A percentile compares a stretch with the other conserved stretches of the same genome.
Conservation (phyloP, 1,140 invertebrate species). For the Lepeophtheirus salmonis region DNA sequence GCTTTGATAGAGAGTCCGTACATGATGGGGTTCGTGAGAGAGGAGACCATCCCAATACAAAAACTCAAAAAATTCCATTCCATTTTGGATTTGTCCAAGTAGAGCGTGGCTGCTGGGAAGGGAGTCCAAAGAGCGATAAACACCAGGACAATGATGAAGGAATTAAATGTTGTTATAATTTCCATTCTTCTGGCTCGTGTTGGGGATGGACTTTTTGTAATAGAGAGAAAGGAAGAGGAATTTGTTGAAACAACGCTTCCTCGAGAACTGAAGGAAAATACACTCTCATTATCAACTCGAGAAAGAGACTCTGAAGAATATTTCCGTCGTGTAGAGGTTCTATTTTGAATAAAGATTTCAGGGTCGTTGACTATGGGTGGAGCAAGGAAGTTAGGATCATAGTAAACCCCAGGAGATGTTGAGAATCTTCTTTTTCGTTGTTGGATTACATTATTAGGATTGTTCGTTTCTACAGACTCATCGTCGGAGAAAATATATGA, state of each 20-base stretch:
- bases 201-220: background rate
- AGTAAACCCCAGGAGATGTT: background rate
- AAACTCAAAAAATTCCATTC: background rate
- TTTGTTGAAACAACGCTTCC: background rate
- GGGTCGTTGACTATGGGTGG: background rate
- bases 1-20: background rate
- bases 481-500: background rate
- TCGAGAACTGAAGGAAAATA: background rate
- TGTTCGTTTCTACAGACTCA: background rate
- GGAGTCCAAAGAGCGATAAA: background rate
- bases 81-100: background rate
- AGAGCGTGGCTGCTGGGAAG: background rate
- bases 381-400: background rate
- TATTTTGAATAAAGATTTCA: background rate
- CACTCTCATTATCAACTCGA: background rate
- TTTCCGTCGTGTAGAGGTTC: background rate
- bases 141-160: background rate
- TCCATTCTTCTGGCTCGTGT: background rate
- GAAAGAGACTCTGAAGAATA: background rate
- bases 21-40: background rate
- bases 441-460: too few species aligned
- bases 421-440: background rate
- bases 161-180: background rate
- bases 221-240: background rate
- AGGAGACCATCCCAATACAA: background rate